phyloP scores from a whole-genome alignment of 2,888 invertebrate species.

The Dugesia japonica region DNA sequence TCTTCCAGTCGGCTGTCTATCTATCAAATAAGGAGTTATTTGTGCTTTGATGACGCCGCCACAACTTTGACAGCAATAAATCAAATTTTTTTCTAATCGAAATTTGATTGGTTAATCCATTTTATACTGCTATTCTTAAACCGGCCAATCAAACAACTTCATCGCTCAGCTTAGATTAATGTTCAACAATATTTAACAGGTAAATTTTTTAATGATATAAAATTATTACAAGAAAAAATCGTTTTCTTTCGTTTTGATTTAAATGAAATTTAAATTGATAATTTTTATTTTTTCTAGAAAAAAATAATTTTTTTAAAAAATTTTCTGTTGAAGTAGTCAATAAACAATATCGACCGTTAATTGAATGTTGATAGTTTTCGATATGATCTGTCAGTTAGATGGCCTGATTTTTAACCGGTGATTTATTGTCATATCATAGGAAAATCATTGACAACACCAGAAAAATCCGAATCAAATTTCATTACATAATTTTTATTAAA shows the following conservation, averaged over 20 bases:
- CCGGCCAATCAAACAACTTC: not conserved
- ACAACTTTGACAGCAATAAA: constrained; percentile 20
- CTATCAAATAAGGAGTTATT: constrained; percentile 20
- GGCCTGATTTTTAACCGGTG: not conserved
- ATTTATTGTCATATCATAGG: constrained; percentile 1
- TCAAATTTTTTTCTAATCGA: not conserved
- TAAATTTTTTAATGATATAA: not conserved
- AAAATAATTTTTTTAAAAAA: not conserved
- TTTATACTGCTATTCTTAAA: not conserved
- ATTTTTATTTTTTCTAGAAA: too few relatives aligned
- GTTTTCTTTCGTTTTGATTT: not conserved
- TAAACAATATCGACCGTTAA: constrained; percentile 13
- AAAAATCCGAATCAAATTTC: constrained; percentile 11
- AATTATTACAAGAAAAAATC: not conserved
- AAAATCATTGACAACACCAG: not conserved
- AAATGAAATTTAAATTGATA: not conserved
- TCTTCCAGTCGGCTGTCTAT: constrained; percentile 20
- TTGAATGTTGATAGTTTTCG: constrained; percentile 17
- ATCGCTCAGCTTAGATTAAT: not conserved
- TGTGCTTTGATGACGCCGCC: constrained; percentile 13
- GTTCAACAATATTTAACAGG: not conserved
- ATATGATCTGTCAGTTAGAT: constrained; percentile 4
- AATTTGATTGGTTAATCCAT: not conserved
- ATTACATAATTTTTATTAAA: not conserved
- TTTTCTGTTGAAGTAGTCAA: not conserved